Conservation (phyloP, 1,140 invertebrate species). For the Zaprionus africanus region DNA sequence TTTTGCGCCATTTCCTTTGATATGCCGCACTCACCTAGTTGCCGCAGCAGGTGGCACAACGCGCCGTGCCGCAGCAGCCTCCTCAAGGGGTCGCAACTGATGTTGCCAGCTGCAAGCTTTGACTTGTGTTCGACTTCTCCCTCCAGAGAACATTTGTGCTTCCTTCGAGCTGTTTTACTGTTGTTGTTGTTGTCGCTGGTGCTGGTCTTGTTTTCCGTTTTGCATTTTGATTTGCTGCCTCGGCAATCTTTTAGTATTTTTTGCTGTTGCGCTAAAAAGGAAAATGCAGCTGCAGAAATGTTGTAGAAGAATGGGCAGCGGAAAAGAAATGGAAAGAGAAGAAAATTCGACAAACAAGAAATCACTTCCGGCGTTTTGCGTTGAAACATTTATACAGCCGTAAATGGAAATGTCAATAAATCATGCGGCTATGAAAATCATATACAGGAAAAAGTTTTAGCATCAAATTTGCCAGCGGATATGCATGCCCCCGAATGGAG, state of each 20-base stretch:
- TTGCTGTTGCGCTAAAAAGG: constrained; percentile 27
- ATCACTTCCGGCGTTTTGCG: constrained; percentile 77
- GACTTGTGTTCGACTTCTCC: constrained; percentile 67
- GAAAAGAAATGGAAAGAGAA: constrained; percentile 21
- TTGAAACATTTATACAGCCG: constrained; percentile 79
- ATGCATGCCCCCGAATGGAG: constrained; percentile 5
- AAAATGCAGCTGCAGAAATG: constrained; percentile 21
- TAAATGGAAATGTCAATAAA: constrained; percentile 83
- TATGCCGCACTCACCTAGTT: constrained; percentile 76
- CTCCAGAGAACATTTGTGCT: constrained; percentile 60
- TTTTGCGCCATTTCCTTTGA: constrained; percentile 82
- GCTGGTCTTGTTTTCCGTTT: constrained; percentile 68
- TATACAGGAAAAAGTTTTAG: constrained; percentile 65
- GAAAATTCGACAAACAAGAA: constrained; percentile 62
- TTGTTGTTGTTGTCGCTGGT: constrained; percentile 13
- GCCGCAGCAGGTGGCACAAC: constrained; percentile 24
- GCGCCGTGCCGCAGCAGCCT: neutral
- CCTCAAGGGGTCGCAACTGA: constrained; percentile 32
- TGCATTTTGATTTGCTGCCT: constrained; percentile 78
- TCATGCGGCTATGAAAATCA: constrained; percentile 68
- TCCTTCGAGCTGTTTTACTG: constrained; percentile 39
- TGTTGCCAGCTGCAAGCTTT: constrained; percentile 51
- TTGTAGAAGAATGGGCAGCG: neutral
- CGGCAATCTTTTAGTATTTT: constrained; percentile 66
- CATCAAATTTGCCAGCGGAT: constrained; percentile 56